Evolutionary conservation across 1,140 invertebrate species (phyloP), one percentile per base, ranked within the genome.

Genomic region (Araneus ventricosus): DNA sequence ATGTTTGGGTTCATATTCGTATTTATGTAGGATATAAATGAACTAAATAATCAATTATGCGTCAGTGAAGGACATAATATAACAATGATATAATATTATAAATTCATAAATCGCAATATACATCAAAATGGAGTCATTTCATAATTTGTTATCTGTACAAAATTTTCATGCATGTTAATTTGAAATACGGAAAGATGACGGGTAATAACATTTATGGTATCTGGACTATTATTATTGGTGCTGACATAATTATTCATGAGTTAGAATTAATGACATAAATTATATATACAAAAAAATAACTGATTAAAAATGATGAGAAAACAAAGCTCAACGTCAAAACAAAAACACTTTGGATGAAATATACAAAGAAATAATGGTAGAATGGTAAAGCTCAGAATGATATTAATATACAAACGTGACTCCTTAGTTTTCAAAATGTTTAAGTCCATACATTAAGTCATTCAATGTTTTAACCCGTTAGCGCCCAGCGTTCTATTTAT

Each of bases 331-430:
- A 75, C 34, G 5, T 75, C 0, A 8, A 37, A 75, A 75, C 27
- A 75, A 34, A 75, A 75, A 75, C 27, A 75, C 34, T 75, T 75
- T 37, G 30, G 34, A 20, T 34, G 3, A 75, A 37, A 75, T 75
- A 34, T 5, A 6, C 14, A 37, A 75, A 37, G 2, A 67, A 34
- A 34, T 75, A 17, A 34, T 37, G 34, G 17, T 75, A 75, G 20
- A 27, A 52, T 3, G 30, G 34, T 17, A 75, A 75, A 75, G 70
- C 70, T 75, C 70, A 75, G 70, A 75, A 75, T 75, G 70, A 75
- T 75, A 75, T 75, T 14, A 34, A 75, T 34, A 75, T 75, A 75
- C 17, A 75, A 37, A 75, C 30, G 34, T 34, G 70, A n/a, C 30
- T 5, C 14, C 30, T 75, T 75, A 75, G 34, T 75, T 75, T 75